Base-by-base conservation (phyloP, 1,140 invertebrate genomes). In the Octopus bimaculoides region DNA sequence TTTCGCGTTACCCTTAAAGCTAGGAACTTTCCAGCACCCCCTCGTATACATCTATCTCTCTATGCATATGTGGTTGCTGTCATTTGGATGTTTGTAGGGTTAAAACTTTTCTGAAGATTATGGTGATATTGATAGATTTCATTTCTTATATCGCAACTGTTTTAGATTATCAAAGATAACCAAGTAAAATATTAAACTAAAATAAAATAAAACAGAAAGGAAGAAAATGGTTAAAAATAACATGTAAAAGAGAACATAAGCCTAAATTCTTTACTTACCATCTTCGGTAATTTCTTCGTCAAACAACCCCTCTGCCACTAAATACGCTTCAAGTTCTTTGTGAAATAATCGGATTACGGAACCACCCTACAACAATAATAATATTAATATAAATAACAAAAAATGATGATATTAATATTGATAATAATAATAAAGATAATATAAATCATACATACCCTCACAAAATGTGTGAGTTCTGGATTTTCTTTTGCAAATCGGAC, bases 251-350 rank as follows among this genome's bases (percentile, higher is more conserved):
- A 10, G 53, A 78, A 5, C 5, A 20, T 54, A 80, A 14, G 52
- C 69, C 52, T 12, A 10, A 26, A 53, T 14, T 17, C 20, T 52
- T 54, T 54, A 77, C 82, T 81, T 82, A 90, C 89, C 89, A 81
- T 90, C 89, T 84, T 90, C 89, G 7, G 87, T 89, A 17, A 89
- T 84, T 66, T 88, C 87, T 26, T 90, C 89, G 73, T 88, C 87
- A 86, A 89, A 89, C 52, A 90, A 80, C 9, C 89, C 89, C 80
- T 90, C 89, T 7, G 89, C 88, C 52, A 89, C 89, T 54, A 90
- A 79, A 81, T 89, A 90, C 0, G 89, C 89, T 80, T 90, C 89
- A 10, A 90, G 78, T 78, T 90, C 89, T 81, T 90, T 90, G 82
- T 90, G 89, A 78, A 90, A 90, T 26, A 90, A 75, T 55, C 89